These are phyloP conservation scores for Scaptomyza montana DNA, from an alignment of 1,140 invertebrate species.

Conservation along the genomic window DNA sequence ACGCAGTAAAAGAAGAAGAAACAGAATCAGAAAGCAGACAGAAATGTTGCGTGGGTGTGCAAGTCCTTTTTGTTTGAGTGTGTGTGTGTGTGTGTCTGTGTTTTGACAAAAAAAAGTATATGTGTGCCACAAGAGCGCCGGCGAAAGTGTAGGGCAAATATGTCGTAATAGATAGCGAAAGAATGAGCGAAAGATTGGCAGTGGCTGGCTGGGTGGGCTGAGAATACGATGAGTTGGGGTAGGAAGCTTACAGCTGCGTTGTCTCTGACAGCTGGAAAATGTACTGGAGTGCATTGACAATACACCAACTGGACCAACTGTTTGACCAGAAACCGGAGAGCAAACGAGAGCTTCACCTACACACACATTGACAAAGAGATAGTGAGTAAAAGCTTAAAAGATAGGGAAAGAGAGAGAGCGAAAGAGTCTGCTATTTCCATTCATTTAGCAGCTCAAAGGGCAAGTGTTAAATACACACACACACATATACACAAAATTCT, in stretches of 20 bases:
- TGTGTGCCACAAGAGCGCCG: slow-evolving; percentile 64
- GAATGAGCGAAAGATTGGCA: background rate
- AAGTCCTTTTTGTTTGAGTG: slow-evolving; percentile 23
- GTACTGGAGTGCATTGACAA: slow-evolving; percentile 79
- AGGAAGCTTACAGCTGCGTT: slow-evolving; percentile 51
- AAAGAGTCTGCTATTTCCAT: slow-evolving; percentile 35
- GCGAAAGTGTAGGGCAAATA: slow-evolving; percentile 76
- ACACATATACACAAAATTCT: slow-evolving; percentile 29
- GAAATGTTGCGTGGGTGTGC: too few relatives aligned
- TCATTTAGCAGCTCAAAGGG: slow-evolving; percentile 45
- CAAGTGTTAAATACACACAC: slow-evolving; percentile 57
- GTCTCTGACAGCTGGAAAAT: slow-evolving; percentile 77
- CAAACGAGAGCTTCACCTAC: slow-evolving; percentile 27
- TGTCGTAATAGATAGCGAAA: slow-evolving; percentile 65
- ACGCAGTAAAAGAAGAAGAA: background rate
- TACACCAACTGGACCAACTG: slow-evolving; percentile 38
- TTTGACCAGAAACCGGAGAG: too few relatives aligned
- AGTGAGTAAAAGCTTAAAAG: background rate
- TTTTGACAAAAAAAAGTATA: slow-evolving; percentile 24
- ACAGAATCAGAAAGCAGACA: slow-evolving; percentile 5
- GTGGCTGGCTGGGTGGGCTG: background rate
- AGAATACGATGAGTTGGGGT: background rate
- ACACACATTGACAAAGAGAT: slow-evolving; percentile 8
- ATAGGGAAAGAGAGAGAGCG: slow-evolving; percentile 24
- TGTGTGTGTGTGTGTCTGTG: slow-evolving; percentile 20